phyloP scores from a whole-genome alignment of 1,140 invertebrate genomes.

The Anastrepha obliqua region DNA sequence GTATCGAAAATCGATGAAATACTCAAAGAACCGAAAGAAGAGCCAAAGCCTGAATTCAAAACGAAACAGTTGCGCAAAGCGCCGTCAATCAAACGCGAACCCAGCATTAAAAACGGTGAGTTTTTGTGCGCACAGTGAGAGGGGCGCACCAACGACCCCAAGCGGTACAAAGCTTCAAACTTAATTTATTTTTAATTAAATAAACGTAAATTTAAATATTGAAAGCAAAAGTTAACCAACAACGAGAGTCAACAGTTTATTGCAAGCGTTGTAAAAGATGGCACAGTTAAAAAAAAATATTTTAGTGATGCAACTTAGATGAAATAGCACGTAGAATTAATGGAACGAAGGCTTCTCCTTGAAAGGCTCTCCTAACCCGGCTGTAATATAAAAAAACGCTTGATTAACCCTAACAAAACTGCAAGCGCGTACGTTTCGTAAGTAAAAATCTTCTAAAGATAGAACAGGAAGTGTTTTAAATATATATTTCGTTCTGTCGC shows the following conservation, averaged over 20 bases:
- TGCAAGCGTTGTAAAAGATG: not conserved
- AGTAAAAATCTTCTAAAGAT: constrained; percentile 1
- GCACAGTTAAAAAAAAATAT: not conserved
- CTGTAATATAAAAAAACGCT: constrained; percentile 40
- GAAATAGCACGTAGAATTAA: constrained; percentile 10
- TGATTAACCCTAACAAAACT: constrained; percentile 22
- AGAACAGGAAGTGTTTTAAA: constrained; percentile 11
- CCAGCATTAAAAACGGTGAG: constrained; percentile 71
- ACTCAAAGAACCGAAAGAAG: constrained; percentile 72
- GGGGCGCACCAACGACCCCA: not conserved
- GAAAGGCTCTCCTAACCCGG: constrained; percentile 35
- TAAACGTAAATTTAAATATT: not conserved
- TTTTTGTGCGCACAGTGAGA: constrained; percentile 52
- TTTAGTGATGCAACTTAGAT: constrained; percentile 1
- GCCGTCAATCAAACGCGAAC: constrained; percentile 69
- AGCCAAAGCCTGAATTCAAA: constrained; percentile 72
- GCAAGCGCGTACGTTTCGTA: constrained; percentile 15
- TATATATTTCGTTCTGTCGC: constrained; percentile 20
- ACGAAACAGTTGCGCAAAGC: constrained; percentile 72
- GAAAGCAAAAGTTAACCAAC: not conserved
- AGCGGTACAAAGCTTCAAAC: not conserved
- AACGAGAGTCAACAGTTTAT: not conserved
- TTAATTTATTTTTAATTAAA: not conserved
- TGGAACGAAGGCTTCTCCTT: not conserved
- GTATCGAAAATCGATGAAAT: constrained; percentile 72